Evolutionary conservation across 2,797 vertebrate genomes (phyloP).

Genomic region (Protonibea diacanthus): DNA sequence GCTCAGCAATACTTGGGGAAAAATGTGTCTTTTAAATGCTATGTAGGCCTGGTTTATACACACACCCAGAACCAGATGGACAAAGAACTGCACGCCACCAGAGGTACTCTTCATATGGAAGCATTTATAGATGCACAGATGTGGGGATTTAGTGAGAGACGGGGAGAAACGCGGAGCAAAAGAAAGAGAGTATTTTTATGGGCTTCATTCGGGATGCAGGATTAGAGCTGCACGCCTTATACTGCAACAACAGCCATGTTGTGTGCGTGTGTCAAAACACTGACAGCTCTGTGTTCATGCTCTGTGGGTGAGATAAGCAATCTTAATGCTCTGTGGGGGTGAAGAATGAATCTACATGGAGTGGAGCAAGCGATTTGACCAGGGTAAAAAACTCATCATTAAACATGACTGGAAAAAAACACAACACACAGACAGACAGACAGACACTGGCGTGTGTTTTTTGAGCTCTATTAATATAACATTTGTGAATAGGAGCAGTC

Average conservation of each 20-base stretch:
- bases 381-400: constrained; percentile 27
- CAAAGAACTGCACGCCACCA: constrained; percentile 53
- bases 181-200: constrained; percentile 40
- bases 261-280: constrained; percentile 51
- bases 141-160: constrained; percentile 45
- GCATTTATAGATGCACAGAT: constrained; percentile 77
- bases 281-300: constrained; percentile 47
- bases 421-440: not conserved
- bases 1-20: constrained; percentile 2
- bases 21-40: constrained; percentile 5
- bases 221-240: constrained; percentile 14
- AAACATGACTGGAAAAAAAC: constrained; percentile 19
- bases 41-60: constrained; percentile 23
- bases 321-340: constrained; percentile 60
- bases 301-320: constrained; percentile 67
- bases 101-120: constrained; percentile 77
- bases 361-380: constrained; percentile 30
- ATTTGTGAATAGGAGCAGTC: constrained; percentile 38
- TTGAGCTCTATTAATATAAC: constrained; percentile 52
- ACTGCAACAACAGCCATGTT: constrained; percentile 49
- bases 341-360: constrained; percentile 46
- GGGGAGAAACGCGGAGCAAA: constrained; percentile 19
- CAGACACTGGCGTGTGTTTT: constrained; percentile 14
- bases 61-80: constrained; percentile 64
- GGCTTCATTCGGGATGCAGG: constrained; percentile 20